Percentiles rank a stretch among this genome's conserved stretches.
These are phyloP conservation scores for Prostheceraeus crozeri DNA, from an alignment of 2,888 invertebrate genomes.

Conservation along the genomic window DNA sequence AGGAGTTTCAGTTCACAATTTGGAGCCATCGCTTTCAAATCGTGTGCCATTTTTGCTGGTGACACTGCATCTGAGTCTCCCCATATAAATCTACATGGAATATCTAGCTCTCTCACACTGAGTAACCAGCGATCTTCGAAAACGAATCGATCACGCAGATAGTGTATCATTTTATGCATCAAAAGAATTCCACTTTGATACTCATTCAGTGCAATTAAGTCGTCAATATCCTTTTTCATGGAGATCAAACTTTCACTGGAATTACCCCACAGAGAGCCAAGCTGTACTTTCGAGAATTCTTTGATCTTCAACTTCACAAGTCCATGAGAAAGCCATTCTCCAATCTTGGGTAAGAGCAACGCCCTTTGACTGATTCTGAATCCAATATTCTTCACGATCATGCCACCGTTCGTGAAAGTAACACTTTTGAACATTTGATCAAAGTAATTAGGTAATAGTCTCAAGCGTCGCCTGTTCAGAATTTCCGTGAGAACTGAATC, in stretches of 20 bases:
- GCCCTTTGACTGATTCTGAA: constrained; percentile 24
- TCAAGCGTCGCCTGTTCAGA: constrained; percentile 8
- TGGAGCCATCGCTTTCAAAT: constrained; percentile 4
- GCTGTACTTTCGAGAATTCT: constrained; percentile 13
- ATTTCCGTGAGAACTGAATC: constrained; percentile 30
- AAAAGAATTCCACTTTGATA: constrained; percentile 2
- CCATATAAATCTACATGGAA: constrained; percentile 25
- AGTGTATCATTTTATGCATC: constrained; percentile 18
- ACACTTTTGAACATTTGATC: constrained; percentile 21
- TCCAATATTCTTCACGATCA: constrained; percentile 18
- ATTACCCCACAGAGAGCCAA: constrained; percentile 25
- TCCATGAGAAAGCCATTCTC: too few species aligned
- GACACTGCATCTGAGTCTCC: constrained; percentile 26
- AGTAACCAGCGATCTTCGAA: constrained; percentile 30
- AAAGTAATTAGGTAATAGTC: background rate
- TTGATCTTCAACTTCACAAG: too few species aligned
- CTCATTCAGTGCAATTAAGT: constrained; percentile 12
- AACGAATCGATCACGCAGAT: constrained; percentile 23
- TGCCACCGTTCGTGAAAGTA: constrained; percentile 33
- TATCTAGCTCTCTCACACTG: background rate
- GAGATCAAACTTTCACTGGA: background rate
- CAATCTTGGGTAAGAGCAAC: constrained; percentile 17
- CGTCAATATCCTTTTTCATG: constrained; percentile 12
- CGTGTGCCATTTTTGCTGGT: background rate
- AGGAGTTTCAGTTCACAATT: constrained; percentile 21